phyloP scores from a whole-genome alignment of 2,113 vertebrate species.

The Herpailurus yagouaroundi region DNA sequence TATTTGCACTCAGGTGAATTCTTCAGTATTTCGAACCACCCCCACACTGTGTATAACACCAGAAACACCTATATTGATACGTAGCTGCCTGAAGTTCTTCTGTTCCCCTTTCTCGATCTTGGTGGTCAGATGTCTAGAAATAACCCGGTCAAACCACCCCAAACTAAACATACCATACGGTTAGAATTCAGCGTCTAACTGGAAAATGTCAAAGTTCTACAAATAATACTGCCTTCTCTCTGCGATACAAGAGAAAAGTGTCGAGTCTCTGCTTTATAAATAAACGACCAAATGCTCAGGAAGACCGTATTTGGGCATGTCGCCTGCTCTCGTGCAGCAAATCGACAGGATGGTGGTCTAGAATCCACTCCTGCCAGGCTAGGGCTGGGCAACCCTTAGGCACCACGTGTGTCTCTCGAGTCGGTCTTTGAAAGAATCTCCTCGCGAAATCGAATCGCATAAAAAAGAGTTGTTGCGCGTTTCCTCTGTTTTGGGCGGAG shows the following conservation, averaged over 20 bases:
- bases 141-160: background rate
- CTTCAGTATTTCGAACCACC: background rate
- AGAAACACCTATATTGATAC: background rate
- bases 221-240: slow-evolving; percentile 45
- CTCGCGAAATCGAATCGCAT: background rate
- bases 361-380: background rate
- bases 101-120: background rate
- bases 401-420: accelerated
- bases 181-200: background rate
- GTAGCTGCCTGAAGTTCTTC: background rate
- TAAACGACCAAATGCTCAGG: slow-evolving; percentile 56
- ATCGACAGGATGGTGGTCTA: background rate
- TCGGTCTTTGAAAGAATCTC: background rate
- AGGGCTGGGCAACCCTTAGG: accelerated
- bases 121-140: slow-evolving; percentile 25
- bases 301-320: background rate
- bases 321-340: background rate
- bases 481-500: background rate
- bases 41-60: background rate
- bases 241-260: background rate
- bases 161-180: background rate
- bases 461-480: background rate
- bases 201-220: slow-evolving; percentile 55
- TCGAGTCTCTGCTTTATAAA: slow-evolving; percentile 64
- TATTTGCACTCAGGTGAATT: background rate